A percentile compares a stretch with the other conserved stretches of the same genome.
Evolutionary conservation across 2,113 vertebrate genomes (phyloP).

Genomic region (Phylloscopus trochiloides): DNA sequence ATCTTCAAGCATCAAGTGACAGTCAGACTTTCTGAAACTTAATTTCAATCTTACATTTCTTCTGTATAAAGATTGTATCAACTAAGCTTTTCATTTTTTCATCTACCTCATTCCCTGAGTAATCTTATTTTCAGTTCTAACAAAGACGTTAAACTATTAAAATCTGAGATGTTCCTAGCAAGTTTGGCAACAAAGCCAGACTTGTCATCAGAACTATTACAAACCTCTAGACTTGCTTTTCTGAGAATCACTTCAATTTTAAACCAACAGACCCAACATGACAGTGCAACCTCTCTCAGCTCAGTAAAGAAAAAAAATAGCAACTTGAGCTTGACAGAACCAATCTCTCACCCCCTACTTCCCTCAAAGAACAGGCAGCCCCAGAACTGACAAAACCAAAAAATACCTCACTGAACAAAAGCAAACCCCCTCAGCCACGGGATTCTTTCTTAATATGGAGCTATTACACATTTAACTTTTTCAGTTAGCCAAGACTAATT

Average conservation of each 20-base stretch:
- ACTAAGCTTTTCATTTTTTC: not conserved
- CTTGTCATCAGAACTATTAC: not conserved
- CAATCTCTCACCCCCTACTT: not conserved
- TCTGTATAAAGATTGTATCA: not conserved
- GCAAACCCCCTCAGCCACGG: not conserved
- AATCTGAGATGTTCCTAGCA: not conserved
- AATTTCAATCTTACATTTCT: not conserved
- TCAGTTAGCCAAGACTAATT: not conserved
- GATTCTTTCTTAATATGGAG: not conserved
- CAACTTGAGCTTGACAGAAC: not conserved
- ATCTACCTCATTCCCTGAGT: not conserved
- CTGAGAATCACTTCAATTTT: not conserved
- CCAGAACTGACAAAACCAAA: not conserved
- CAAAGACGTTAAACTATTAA: not conserved
- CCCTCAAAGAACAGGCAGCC: not conserved
- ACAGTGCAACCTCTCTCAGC: not conserved
- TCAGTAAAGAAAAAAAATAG: not conserved
- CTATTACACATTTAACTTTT: not conserved
- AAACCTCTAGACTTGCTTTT: slow-evolving; percentile 5
- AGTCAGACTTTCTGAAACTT: not conserved
- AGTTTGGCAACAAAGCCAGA: not conserved
- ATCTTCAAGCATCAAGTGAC: not conserved
- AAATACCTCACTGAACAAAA: not conserved
- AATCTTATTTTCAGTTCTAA: not conserved
- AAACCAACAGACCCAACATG: not conserved